Base-by-base conservation (phyloP, 1,140 invertebrate species). In the Drosophila ironensis region DNA sequence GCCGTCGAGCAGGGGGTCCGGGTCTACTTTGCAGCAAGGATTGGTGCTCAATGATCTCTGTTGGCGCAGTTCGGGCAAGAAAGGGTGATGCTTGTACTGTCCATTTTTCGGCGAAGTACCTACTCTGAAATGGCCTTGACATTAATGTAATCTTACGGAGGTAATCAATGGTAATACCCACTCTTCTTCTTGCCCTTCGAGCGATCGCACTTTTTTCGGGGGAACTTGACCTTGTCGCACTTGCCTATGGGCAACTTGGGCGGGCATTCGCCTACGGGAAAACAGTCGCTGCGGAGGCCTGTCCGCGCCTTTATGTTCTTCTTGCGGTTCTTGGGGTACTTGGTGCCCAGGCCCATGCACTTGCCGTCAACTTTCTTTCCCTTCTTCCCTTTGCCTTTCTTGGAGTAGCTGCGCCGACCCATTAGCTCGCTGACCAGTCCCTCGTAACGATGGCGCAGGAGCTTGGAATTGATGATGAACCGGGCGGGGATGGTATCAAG, bases 161-260 rank as follows among this genome's bases (percentile, higher is more conserved):
- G 2, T 8, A 17, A 6, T 5, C 3, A 3, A 33, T 20, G 4
- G 9, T 2, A n/a, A n/a, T 61, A 75, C 54, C 27, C 35, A 72
- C 56, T 22, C 25, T 60, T 24, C 5, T 59, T 57, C 2, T 56
- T 25, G 9, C 8, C 11, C n/a, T 41, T 27, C 4, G 38, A 25
- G 8, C 30, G 56, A 0, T 63, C 73, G 4, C 78, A 84, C 16
- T 86, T 84, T 14, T 86, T 87, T 0, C 50, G 51, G 0, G 70
- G 80, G 4, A 56, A 38, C 33, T 46, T 45, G 0, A 86, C 52
- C 2, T 16, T 27, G 3, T 16, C 30, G 37, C 75, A 78, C 5
- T 17, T 44, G 4, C 27, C 24, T 7, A n/a, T 14, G 35, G 63
- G 78, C 1, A 8, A 2, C 0, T 35, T 24, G 4, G 37, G 80